Evolutionary conservation across 1,140 invertebrate genomes (phyloP), one percentile per base, ranked within the genome.

Genomic region (Acromyrmex echinatior): DNA sequence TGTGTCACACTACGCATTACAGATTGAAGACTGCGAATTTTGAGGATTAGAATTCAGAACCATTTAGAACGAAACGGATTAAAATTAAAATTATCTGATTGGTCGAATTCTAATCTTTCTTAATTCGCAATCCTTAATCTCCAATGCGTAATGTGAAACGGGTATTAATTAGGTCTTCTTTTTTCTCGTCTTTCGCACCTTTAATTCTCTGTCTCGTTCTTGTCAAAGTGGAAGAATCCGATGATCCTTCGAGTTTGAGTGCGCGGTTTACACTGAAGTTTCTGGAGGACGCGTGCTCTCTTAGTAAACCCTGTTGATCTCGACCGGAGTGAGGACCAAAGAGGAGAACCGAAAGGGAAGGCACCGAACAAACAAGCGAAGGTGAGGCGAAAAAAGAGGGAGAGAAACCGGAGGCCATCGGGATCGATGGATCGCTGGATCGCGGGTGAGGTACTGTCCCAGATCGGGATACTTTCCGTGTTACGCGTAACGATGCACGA

Each of bases 261-360:
- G 94, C 94, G 91, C 94, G 93, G 92, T 92, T 93, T 91, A 89
- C 88, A 95, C 94, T 95, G 94, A 93, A 93, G 93, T 94, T 91
- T 92, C 87, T 70, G 81, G 88, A 92, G 90, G 92, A 93, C 91
- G 89, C 88, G 92, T 94, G 93, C 90, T 93, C 89, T 93, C 94
- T 93, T 94, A 95, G 94, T 93, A 92, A 95, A 94, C 91, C 92
- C 92, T 92, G 90, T 89, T 89, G 91, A 86, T 91, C 66, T 90
- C 60, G 51, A 71, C 80, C 90, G 89, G 89, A 92, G 92, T 76
- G 91, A 90, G 92, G 91, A 91, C 88, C 92, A 92, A 92, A 91
- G 92, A 21, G 21, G 21, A 21, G 21, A 21, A 88, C 86, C 76
- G 79, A 88, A 84, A 79, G 89, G 87, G 90, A 91, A 87, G 78